A percentile compares a stretch with the other conserved stretches of the same genome.
Evolutionary conservation across 92 coral and sea anemone genomes (phyloP).

Genomic region (Chrysogorgia sp.): DNA sequence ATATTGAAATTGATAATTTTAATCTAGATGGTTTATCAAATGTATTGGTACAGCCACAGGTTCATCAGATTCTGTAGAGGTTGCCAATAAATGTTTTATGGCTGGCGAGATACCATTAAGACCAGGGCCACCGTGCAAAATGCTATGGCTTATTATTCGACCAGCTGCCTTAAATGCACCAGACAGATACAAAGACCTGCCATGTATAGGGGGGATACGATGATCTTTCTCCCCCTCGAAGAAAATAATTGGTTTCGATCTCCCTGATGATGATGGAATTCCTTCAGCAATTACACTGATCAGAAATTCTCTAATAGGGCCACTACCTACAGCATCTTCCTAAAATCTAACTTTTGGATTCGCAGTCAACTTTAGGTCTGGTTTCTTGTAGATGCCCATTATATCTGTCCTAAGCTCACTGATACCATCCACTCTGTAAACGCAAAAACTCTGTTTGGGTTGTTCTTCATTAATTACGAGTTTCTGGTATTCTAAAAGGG

Average conservation of each 20-base stretch:
- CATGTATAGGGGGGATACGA: slow-evolving; percentile 6
- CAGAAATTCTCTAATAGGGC: slow-evolving; percentile 24
- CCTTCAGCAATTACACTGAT: no score
- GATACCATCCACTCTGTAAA: slow-evolving; percentile 15
- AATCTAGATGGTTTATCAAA: not conserved
- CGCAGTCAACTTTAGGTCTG: no score
- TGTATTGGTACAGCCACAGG: not conserved
- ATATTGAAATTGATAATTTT: no score
- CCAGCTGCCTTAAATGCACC: no score
- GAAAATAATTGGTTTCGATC: slow-evolving; percentile 1
- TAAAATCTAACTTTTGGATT: slow-evolving; percentile 28
- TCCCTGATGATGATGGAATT: no score
- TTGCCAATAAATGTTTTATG: no score
- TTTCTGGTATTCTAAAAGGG: not conserved
- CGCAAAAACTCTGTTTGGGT: slow-evolving; percentile 15
- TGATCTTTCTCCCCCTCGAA: slow-evolving; percentile 31
- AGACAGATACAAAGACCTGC: slow-evolving; percentile 14
- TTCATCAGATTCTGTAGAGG: no score
- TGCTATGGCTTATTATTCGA: no score
- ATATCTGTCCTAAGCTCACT: no score
- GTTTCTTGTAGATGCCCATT: no score
- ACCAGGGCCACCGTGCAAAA: no score
- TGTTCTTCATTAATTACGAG: slow-evolving; percentile 9
- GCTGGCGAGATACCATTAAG: no score
- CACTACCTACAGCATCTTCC: slow-evolving; percentile 36